These are phyloP conservation scores for Lampris incognitus DNA, from an alignment of 2,113 vertebrate genomes.

Conservation along the genomic window DNA sequence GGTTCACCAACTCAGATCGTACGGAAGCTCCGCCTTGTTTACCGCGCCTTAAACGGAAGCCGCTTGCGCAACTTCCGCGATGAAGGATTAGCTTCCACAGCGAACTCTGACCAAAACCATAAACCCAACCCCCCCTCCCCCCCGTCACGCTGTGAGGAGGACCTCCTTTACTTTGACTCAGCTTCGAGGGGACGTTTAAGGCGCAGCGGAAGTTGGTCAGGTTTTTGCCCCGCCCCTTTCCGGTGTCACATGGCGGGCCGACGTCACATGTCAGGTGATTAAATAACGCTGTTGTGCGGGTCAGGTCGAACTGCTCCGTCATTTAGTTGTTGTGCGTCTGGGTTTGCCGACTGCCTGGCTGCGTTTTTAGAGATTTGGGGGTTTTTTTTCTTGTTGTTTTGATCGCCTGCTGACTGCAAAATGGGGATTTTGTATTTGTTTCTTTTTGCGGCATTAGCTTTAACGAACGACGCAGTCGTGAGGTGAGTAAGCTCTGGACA, in stretches of 20 bases:
- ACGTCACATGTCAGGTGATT: slow-evolving; percentile 54
- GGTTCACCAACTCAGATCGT: too few species aligned
- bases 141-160: too few species aligned
- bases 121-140: too few species aligned
- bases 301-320: slow-evolving; percentile 37
- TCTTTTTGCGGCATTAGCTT: slow-evolving; percentile 54
- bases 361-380: background rate
- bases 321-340: slow-evolving; percentile 6
- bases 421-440: slow-evolving; percentile 69
- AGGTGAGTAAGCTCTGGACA: slow-evolving; percentile 64
- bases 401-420: background rate
- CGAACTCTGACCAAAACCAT: too few species aligned
- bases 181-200: too few species aligned
- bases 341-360: background rate
- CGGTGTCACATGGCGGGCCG: slow-evolving; percentile 40
- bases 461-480: slow-evolving; percentile 68
- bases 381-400: background rate
- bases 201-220: background rate
- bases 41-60: too few species aligned
- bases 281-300: slow-evolving; percentile 8
- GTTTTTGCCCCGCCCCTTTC: background rate
- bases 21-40: too few species aligned
- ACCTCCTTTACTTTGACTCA: too few species aligned
- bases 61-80: too few species aligned
- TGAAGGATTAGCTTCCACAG: too few species aligned